These are phyloP conservation scores for Sympetrum striolatum DNA, from an alignment of 2,888 invertebrate species.

Conservation along the genomic window DNA sequence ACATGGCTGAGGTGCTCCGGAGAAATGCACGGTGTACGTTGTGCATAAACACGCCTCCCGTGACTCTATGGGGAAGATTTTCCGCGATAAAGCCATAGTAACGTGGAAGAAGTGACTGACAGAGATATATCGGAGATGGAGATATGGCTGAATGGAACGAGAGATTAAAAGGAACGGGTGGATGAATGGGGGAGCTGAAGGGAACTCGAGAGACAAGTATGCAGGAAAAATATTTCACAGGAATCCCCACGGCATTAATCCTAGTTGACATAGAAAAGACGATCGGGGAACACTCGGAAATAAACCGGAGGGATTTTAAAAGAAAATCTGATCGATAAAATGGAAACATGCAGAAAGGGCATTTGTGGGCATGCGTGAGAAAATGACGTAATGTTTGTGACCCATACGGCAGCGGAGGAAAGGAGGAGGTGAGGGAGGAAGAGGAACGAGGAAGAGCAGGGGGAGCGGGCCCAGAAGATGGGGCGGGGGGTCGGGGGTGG, in stretches of 20 bases:
- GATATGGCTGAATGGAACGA: neutral
- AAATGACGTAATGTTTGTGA: constrained; percentile 35
- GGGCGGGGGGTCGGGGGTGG: neutral
- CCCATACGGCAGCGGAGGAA: constrained; percentile 15
- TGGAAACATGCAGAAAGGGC: constrained; percentile 1
- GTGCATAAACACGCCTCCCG: neutral
- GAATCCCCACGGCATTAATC: neutral
- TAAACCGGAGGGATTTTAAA: neutral
- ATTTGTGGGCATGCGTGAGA: constrained; percentile 39
- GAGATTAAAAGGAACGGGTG: neutral
- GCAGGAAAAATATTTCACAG: neutral
- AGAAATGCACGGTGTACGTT: neutral
- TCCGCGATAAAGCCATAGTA: neutral
- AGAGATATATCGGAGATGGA: neutral
- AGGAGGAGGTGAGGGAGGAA: neutral
- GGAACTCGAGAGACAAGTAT: neutral
- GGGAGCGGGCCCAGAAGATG: neutral
- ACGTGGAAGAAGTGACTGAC: neutral
- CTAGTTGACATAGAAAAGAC: neutral
- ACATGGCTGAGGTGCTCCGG: neutral
- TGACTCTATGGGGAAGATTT: neutral
- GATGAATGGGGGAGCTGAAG: neutral
- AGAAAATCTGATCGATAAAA: constrained; percentile 26
- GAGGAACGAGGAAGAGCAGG: neutral
- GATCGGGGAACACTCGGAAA: neutral